Percentiles rank a stretch among this genome's conserved stretches.
phyloP scores from a whole-genome alignment of 1,140 invertebrate genomes.

The Drosophila mayri region DNA sequence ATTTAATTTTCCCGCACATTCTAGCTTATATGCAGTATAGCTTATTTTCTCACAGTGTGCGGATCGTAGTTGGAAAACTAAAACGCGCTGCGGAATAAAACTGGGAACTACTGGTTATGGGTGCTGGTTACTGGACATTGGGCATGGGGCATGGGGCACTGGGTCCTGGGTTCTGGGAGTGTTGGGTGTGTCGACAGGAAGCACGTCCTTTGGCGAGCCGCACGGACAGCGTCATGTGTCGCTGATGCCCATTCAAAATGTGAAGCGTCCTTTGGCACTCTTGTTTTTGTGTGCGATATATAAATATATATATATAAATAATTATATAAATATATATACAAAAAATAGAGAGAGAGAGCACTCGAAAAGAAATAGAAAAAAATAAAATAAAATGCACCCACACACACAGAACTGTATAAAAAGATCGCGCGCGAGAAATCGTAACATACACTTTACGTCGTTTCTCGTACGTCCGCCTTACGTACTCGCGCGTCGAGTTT shows the following conservation, averaged over 20 bases:
- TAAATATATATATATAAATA: not conserved
- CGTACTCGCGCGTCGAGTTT: not conserved
- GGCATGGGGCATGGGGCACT: no score
- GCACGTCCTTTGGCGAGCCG: slow-evolving; percentile 11
- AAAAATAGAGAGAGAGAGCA: not conserved
- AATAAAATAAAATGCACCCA: not conserved
- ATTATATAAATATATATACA: no score
- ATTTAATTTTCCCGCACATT: not conserved
- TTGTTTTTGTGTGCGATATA: slow-evolving; percentile 4
- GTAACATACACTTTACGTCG: slow-evolving; percentile 10
- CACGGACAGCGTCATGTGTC: slow-evolving; percentile 12
- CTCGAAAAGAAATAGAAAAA: not conserved
- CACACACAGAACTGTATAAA: no score
- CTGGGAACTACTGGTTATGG: not conserved
- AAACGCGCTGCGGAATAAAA: not conserved
- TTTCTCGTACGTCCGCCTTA: slow-evolving; percentile 11
- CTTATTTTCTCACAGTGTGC: not conserved
- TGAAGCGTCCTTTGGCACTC: slow-evolving; percentile 26
- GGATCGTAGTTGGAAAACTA: not conserved
- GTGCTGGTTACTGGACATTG: not conserved
- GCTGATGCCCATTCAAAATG: slow-evolving; percentile 30
- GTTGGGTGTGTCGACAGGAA: not conserved
- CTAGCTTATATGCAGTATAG: no score
- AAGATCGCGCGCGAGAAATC: slow-evolving; percentile 11
- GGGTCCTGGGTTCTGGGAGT: not conserved